Conservation (phyloP, 2,113 vertebrate species). For the Noturus placidus region DNA sequence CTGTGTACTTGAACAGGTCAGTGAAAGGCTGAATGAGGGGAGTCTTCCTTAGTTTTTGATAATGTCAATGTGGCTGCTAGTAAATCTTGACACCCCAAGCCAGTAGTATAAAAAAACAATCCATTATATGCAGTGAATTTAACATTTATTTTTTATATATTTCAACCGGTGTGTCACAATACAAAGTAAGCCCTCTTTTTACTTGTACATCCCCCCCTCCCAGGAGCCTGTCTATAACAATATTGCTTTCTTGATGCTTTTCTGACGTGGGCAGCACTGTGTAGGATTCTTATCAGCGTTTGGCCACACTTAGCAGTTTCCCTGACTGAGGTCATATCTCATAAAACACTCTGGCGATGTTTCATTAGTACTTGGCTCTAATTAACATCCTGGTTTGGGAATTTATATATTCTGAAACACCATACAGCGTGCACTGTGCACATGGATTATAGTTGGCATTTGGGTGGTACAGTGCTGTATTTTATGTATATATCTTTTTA, state of each 20-base stretch:
- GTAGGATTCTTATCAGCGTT: constrained; percentile 45
- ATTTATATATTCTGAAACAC: constrained; percentile 15
- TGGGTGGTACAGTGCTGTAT: neutral
- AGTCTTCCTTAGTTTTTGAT: constrained; percentile 45
- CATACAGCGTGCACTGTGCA: neutral
- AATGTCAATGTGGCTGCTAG: constrained; percentile 50
- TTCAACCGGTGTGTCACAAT: constrained; percentile 60
- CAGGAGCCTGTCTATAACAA: constrained; percentile 69
- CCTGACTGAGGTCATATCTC: constrained; percentile 54
- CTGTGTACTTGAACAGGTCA: neutral
- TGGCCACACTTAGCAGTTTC: constrained; percentile 31
- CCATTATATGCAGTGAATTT: constrained; percentile 45
- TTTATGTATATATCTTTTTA: neutral
- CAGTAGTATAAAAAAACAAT: constrained; percentile 60
- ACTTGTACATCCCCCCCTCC: neutral
- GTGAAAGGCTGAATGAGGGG: constrained; percentile 5
- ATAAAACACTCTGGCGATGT: constrained; percentile 42
- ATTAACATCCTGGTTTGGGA: constrained; percentile 23
- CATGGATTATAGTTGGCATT: neutral
- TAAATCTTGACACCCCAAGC: constrained; percentile 46
- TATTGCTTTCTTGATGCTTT: constrained; percentile 66
- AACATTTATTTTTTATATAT: constrained; percentile 57
- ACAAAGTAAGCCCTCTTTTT: constrained; percentile 4
- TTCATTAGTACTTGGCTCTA: constrained; percentile 5
- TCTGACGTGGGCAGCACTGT: constrained; percentile 55